Percentiles rank a stretch among this genome's conserved stretches.
Conservation (phyloP, 1,140 invertebrate species). For the Spodoptera frugiperda region DNA sequence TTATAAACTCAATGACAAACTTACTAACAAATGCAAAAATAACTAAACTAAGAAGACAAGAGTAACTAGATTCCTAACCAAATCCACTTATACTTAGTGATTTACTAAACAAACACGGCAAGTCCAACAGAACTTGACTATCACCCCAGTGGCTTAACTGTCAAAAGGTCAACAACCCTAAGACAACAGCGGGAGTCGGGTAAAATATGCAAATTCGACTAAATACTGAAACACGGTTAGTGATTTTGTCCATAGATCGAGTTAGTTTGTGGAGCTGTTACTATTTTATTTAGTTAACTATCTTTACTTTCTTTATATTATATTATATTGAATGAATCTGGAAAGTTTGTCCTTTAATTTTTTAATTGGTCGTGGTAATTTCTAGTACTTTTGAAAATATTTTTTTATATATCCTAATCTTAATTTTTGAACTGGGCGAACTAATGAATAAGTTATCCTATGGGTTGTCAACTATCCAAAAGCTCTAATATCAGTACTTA, state of each 20-base stretch:
- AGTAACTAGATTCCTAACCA: neutral
- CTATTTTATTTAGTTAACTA: neutral
- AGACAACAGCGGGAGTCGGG: conserved; percentile 18
- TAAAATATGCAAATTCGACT: conserved; percentile 50
- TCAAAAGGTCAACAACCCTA: conserved; percentile 47
- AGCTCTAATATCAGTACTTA: too few species aligned
- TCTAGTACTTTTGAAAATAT: too few species aligned
- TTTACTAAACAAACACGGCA: conserved; percentile 12
- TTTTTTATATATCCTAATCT: too few species aligned
- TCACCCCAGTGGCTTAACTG: conserved; percentile 32
- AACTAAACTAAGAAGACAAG: too few species aligned
- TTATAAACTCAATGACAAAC: too few species aligned
- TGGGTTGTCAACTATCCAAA: too few species aligned
- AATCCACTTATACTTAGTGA: conserved; percentile 31
- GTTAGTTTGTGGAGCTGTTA: neutral
- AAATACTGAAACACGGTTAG: conserved; percentile 42
- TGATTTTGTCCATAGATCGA: conserved; percentile 20
- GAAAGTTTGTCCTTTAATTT: too few species aligned
- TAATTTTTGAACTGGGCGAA: too few species aligned
- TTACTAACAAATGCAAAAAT: too few species aligned
- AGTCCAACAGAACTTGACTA: conserved; percentile 21
- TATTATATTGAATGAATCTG: too few species aligned
- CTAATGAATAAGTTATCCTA: too few species aligned
- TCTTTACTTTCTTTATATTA: neutral
- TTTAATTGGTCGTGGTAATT: too few species aligned